Percentiles rank a stretch among this genome's conserved stretches.
Evolutionary conservation across 2,797 vertebrate genomes (phyloP).

Genomic region (Neoniphon sammara): DNA sequence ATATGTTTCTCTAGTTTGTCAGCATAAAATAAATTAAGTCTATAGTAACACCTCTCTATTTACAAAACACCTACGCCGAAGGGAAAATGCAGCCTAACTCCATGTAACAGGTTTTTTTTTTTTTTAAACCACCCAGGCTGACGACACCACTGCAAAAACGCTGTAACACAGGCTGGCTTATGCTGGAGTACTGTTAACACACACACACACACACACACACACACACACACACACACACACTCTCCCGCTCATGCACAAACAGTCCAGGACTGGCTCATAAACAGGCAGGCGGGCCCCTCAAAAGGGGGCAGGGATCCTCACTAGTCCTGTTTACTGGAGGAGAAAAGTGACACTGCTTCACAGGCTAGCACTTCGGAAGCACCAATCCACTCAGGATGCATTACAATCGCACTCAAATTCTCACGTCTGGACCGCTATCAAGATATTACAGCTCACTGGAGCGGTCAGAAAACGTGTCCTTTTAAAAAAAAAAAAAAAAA

Average conservation of each 20-base stretch:
- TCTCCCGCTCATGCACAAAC: conserved; percentile 74
- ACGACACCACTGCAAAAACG: conserved; percentile 73
- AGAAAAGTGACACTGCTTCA: conserved; percentile 82
- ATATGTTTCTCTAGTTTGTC: neutral
- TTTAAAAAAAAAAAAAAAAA: too few species aligned
- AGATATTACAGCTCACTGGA: neutral
- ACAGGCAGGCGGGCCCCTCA: conserved; percentile 84
- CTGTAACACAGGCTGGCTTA: conserved; percentile 73
- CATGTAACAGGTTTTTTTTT: conserved; percentile 34
- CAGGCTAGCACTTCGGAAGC: conserved; percentile 61
- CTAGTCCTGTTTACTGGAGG: conserved; percentile 81
- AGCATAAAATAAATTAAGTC: neutral
- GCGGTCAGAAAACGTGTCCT: too few species aligned
- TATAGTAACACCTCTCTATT: neutral
- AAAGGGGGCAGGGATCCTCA: conserved; percentile 81
- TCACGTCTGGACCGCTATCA: conserved; percentile 21
- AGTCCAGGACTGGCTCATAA: conserved; percentile 80
- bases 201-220: conserved; percentile 46
- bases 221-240: conserved; percentile 26
- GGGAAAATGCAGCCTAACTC: conserved; percentile 31
- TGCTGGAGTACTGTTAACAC: conserved; percentile 65
- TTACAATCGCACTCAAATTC: conserved; percentile 32
- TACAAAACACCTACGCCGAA: conserved; percentile 18
- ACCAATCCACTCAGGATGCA: conserved; percentile 53
- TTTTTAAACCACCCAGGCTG: conserved; percentile 66